These are phyloP conservation scores for Boulengeromyrus knoepffleri DNA, from an alignment of 2,113 vertebrate species.

Conservation along the genomic window DNA sequence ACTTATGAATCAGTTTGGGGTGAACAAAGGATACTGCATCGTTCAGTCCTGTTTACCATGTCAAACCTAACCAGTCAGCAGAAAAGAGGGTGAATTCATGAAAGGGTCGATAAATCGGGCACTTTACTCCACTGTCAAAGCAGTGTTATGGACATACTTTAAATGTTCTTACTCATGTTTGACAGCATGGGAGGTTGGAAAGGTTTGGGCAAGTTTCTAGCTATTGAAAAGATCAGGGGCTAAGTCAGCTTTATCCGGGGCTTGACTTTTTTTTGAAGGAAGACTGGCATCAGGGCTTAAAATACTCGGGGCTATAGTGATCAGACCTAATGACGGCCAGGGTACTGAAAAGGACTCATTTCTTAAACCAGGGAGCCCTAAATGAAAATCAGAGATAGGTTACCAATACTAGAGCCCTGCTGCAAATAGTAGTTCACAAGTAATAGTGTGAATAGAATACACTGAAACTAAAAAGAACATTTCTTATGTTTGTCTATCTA, in stretches of 20 bases:
- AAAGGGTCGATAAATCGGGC: not conserved
- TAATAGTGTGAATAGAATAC: too few relatives aligned
- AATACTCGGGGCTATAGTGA: too few relatives aligned
- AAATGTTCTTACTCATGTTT: not conserved
- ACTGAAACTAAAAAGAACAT: too few relatives aligned
- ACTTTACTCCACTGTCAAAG: not conserved
- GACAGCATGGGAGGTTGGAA: not conserved
- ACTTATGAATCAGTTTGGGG: not conserved
- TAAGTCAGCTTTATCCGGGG: too few relatives aligned
- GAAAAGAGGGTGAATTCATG: not conserved
- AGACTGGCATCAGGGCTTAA: too few relatives aligned
- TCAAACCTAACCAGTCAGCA: not conserved
- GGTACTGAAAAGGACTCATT: not conserved
- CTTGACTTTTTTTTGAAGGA: too few relatives aligned
- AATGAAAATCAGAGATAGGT: not conserved
- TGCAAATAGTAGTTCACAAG: not conserved
- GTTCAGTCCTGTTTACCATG: not conserved
- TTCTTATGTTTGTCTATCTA: not conserved
- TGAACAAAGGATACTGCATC: not conserved
- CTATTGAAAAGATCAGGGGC: too few relatives aligned
- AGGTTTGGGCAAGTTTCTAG: not conserved
- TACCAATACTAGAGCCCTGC: not conserved
- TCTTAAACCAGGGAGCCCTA: not conserved
- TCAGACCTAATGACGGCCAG: too few relatives aligned
- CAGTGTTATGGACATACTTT: not conserved